Evolutionary conservation across 1,140 invertebrate species (phyloP), one percentile per base, ranked within the genome.

Genomic region (Drosophila triauraria): DNA sequence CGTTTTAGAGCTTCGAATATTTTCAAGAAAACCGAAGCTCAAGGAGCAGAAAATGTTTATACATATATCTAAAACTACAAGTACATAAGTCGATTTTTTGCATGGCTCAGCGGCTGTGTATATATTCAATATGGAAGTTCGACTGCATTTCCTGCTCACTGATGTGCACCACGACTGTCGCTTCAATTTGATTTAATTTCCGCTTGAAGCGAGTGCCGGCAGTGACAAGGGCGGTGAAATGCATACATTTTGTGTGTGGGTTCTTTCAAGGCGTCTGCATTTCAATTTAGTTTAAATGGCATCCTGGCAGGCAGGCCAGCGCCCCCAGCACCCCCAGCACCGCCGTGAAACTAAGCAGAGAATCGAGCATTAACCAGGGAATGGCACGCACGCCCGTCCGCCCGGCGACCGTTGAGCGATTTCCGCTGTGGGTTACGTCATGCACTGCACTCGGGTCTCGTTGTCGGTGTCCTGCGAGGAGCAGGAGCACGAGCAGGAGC

Each of bases 371-470:
- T 78, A 82, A 61, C 53, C 61, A 48, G 58, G 53, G 42, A 65
- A 79, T 82, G 85, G 82, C 77, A 85, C 64, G 72, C 57, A 75
- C 64, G 69, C 56, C 48, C 54, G 20, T 20, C 20, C 20, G 69
- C 50, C 47, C 58, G 32, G 59, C 63, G 74, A 81, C 72, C 67
- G 63, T 85, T 77, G 82, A 80, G 80, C 83, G 80, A 88, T 78
- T 87, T 88, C 84, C 85, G 80, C 60, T 75, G 75, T 60, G 67
- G 80, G 77, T 87, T 87, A 84, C 84, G 84, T 87, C 84, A 87
- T 87, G 83, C 83, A 69, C 69, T 56, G 78, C 74, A 60, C 43
- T 58, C 27, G 43, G 43, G 48, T 6, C 25, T 53, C 46, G 40
- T 32, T 27, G 46, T 35, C 23, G 38, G 48, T 56, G 64, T 56